phyloP scores from a whole-genome alignment of 2,113 vertebrate species.

The Mus spicilegus region DNA sequence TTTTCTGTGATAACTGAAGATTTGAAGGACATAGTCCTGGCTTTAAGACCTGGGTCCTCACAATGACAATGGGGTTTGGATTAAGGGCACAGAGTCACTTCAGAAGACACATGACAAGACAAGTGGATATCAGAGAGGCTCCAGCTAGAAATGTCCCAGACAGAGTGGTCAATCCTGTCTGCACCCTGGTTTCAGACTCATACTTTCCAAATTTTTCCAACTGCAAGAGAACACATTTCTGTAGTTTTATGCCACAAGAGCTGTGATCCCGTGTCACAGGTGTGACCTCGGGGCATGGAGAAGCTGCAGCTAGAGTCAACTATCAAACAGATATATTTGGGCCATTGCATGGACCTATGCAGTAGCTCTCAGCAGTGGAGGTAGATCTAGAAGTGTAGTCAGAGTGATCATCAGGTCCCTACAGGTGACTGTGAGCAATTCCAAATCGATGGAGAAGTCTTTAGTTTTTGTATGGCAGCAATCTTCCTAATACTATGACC shows the following conservation, averaged over 20 bases:
- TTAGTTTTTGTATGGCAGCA: neutral
- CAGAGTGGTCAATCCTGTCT: neutral
- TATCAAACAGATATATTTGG: neutral
- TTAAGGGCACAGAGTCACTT: neutral
- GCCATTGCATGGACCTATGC: neutral
- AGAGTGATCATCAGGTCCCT: neutral
- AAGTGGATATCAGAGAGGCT: neutral
- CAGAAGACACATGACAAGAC: neutral
- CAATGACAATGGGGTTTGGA: neutral
- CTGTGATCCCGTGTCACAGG: neutral
- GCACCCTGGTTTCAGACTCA: neutral
- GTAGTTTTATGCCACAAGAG: neutral
- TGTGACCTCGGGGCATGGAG: neutral
- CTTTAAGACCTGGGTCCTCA: neutral
- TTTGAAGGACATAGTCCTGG: neutral
- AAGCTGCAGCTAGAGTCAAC: too few species aligned
- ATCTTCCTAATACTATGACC: neutral
- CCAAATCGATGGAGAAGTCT: neutral
- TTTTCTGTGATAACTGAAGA: neutral
- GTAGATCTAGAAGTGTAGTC: neutral
- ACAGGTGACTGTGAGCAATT: neutral
- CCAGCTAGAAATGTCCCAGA: neutral
- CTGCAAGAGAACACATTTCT: neutral
- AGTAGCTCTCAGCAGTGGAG: neutral
- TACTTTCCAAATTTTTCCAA: neutral